A percentile compares a stretch with the other conserved stretches of the same genome.
Conservation (phyloP, 2,797 vertebrate species). For the Siniperca undulata region DNA sequence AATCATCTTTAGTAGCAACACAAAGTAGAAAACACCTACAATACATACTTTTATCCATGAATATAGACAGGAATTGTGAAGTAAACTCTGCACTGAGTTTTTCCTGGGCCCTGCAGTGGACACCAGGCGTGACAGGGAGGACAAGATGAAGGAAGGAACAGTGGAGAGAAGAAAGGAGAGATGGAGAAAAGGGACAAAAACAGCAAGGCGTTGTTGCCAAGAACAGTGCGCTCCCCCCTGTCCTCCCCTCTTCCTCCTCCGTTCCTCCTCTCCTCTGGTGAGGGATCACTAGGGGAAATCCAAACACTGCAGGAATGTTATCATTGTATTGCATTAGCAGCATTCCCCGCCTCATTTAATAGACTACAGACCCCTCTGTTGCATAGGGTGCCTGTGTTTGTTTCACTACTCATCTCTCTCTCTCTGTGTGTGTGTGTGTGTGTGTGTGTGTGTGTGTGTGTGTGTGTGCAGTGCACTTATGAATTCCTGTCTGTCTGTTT, state of each 20-base stretch:
- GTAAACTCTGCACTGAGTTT: neutral
- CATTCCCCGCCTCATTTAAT: slow-evolving; percentile 81
- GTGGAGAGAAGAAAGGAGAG: slow-evolving; percentile 41
- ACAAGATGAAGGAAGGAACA: slow-evolving; percentile 40
- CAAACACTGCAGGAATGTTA: slow-evolving; percentile 86
- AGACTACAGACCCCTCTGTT: slow-evolving; percentile 75
- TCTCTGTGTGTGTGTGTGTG: neutral
- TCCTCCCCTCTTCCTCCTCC: slow-evolving; percentile 53
- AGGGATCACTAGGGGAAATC: slow-evolving; percentile 84
- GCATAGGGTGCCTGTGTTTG: slow-evolving; percentile 57
- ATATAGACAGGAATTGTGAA: neutral
- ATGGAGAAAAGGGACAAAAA: slow-evolving; percentile 65
- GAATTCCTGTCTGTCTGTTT: slow-evolving; percentile 39
- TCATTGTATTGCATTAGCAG: slow-evolving; percentile 85
- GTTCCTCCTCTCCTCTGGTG: slow-evolving; percentile 63
- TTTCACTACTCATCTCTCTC: slow-evolving; percentile 57
- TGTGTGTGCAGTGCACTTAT: neutral
- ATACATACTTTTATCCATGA: neutral
- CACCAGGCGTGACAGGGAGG: slow-evolving; percentile 33
- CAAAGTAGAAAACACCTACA: neutral
- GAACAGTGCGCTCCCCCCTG: slow-evolving; percentile 61
- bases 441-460: neutral
- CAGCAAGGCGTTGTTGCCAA: slow-evolving; percentile 63
- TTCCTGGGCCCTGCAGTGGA: slow-evolving; percentile 1
- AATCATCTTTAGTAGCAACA: neutral